Conservation (phyloP, 1,140 invertebrate species). For the Sitodiplosis mosellana region DNA sequence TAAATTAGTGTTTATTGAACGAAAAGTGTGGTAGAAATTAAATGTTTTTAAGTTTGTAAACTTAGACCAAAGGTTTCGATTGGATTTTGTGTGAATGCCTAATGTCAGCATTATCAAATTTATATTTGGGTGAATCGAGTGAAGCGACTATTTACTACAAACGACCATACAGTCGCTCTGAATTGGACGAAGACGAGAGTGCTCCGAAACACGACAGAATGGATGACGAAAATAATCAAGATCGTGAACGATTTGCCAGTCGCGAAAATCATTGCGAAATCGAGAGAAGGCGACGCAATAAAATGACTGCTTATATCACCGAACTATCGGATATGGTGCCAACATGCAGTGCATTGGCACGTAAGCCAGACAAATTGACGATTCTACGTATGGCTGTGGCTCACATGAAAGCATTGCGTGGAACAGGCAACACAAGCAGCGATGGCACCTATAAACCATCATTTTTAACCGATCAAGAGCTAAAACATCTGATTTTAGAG, state of each 20-base stretch:
- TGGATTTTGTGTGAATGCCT: too few relatives aligned
- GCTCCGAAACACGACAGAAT: constrained; percentile 64
- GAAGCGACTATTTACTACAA: too few relatives aligned
- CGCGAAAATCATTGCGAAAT: constrained; percentile 99
- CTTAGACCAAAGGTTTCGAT: too few relatives aligned
- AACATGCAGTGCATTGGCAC: constrained; percentile 87
- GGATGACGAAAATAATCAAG: constrained; percentile 84
- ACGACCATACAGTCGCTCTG: constrained; percentile 15
- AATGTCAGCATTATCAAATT: too few relatives aligned
- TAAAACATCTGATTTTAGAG: constrained; percentile 97
- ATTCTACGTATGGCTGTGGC: constrained; percentile 98
- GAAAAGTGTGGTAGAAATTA: too few relatives aligned
- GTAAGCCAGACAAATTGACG: constrained; percentile 98
- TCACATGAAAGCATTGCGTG: constrained; percentile 94
- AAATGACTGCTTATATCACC: constrained; percentile 99
- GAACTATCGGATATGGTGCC: constrained; percentile 99
- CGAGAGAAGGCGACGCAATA: constrained; percentile 90
- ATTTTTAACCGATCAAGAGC: constrained; percentile 95
- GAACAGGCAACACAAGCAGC: constrained; percentile 82
- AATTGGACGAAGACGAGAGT: constrained; percentile 74
- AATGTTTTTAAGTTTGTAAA: too few relatives aligned
- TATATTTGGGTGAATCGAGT: too few relatives aligned
- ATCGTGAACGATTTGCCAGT: constrained; percentile 87
- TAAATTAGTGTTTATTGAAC: too few relatives aligned
- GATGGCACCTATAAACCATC: constrained; percentile 96